Evolutionary conservation across 2,888 invertebrate genomes (phyloP), one percentile per base, ranked within the genome.

Genomic region (Arrhopalites spinosus): DNA sequence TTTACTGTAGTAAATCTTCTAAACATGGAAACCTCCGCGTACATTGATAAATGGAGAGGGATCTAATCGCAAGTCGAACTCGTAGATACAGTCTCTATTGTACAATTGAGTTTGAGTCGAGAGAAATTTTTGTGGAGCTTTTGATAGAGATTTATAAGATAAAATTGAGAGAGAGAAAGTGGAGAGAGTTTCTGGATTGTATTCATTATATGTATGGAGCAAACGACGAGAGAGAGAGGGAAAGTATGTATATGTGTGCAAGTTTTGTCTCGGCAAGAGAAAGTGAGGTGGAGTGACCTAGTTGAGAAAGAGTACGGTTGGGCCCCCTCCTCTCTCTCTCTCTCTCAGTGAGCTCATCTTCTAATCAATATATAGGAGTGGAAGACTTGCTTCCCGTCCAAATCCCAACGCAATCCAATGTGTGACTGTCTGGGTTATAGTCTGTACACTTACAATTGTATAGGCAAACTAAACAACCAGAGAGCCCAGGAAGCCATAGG

Each of bases 281-380:
- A 64, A 64, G 63, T 63, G 63, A 63, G 64, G 27, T 64, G 43
- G 27, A 29, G 17, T 30, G 29, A 61, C 56, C 56, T 20, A 63
- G 30, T 63, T 63, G 63, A n/a, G n/a, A 47, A 47, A 47, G 47
- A 47, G n/a, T 63, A 5, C 43, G 20, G 13, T 43, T 36, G n/a
- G 17, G n/a, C n/a, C 43, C 30, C 15, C 29, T 29, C 36, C 66
- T 66, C 36, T 61, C 61, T 61, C 25, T 61, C 61, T 61, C 27
- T 61, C 61, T 63, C 29, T 63, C 27, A 15, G 63, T 63, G 3
- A 15, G 20, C 63, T 63, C 29, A 30, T 29, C 63, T 63, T 3
- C 45, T 66, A 66, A 36, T 66, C 66, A 66, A 66, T n/a, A n/a
- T n/a, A n/a, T 66, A 20, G 20, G 66, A 66, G 63, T 59, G 43